Conservation (phyloP, 2,797 vertebrate genomes). For the Microhierax caerulescens region DNA sequence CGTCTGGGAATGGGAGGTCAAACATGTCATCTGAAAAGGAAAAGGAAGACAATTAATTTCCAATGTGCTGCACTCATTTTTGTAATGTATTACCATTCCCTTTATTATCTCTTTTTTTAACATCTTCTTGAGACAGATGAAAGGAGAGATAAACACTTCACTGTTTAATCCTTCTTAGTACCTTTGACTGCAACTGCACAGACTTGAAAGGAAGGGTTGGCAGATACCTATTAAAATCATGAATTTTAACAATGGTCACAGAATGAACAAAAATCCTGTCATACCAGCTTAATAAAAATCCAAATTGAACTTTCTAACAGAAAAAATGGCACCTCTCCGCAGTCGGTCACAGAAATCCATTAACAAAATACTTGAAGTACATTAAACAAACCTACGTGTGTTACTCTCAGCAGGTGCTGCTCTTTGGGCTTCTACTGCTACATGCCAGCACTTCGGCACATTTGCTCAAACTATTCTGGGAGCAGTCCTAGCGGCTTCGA, state of each 20-base stretch:
- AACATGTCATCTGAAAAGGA: slow-evolving; percentile 80
- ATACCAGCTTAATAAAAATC: background rate
- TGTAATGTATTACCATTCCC: background rate
- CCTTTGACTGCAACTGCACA: background rate
- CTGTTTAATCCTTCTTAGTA: background rate
- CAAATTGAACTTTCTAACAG: background rate
- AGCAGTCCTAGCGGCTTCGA: background rate
- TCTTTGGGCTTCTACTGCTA: background rate
- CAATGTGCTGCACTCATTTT: background rate
- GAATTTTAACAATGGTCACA: background rate
- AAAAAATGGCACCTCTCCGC: background rate
- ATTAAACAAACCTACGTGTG: accelerated
- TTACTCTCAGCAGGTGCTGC: background rate
- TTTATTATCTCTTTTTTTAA: background rate
- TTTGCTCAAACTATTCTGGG: accelerated
- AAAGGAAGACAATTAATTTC: background rate
- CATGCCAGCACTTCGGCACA: background rate
- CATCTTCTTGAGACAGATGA: background rate
- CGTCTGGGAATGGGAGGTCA: slow-evolving; percentile 81
- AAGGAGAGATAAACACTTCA: background rate
- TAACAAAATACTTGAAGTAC: background rate
- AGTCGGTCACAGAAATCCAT: background rate
- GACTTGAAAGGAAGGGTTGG: background rate
- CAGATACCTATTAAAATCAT: background rate
- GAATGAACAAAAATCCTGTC: background rate